A percentile compares a stretch with the other conserved stretches of the same genome.
Conservation (phyloP, 1,140 invertebrate genomes). For the Drosophila ohnishii region DNA sequence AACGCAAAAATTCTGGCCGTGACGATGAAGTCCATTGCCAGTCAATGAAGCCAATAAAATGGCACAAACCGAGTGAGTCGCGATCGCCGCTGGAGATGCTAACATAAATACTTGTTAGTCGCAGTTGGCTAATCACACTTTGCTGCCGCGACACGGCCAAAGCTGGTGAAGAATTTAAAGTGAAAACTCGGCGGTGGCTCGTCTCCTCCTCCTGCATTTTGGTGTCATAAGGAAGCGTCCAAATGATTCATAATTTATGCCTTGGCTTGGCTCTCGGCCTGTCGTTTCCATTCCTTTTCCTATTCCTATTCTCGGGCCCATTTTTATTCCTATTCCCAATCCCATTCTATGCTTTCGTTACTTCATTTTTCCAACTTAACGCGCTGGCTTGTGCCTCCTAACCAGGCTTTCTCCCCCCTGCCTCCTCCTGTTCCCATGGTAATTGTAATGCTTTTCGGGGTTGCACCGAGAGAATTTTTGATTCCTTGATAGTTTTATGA, state of each 20-base stretch:
- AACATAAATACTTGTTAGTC: slow-evolving; percentile 77
- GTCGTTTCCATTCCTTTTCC: slow-evolving; percentile 33
- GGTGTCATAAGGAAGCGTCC: slow-evolving; percentile 82
- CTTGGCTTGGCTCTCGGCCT: slow-evolving; percentile 47
- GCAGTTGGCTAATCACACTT: slow-evolving; percentile 32
- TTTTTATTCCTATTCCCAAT: slow-evolving; percentile 44
- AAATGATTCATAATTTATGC: slow-evolving; percentile 83
- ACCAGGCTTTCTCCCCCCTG: background rate
- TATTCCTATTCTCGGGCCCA: slow-evolving; percentile 28
- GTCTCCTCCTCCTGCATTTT: slow-evolving; percentile 48
- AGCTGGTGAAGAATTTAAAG: slow-evolving; percentile 18
- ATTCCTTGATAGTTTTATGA: background rate
- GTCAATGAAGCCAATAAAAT: slow-evolving; percentile 57
- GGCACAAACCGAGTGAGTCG: slow-evolving; percentile 24
- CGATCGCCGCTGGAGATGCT: slow-evolving; percentile 24
- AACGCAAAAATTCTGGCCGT: slow-evolving; percentile 47
- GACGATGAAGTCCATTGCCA: slow-evolving; percentile 44
- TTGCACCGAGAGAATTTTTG: slow-evolving; percentile 8
- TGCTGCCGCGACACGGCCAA: slow-evolving; percentile 32
- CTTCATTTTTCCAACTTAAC: slow-evolving; percentile 74
- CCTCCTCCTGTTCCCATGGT: background rate
- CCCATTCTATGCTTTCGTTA: slow-evolving; percentile 76
- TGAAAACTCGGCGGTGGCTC: slow-evolving; percentile 15
- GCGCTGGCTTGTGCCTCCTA: slow-evolving; percentile 58
- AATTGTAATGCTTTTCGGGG: slow-evolving; percentile 53